phyloP scores from a whole-genome alignment of 2,113 vertebrate genomes.

The Gobiocypris rarus region DNA sequence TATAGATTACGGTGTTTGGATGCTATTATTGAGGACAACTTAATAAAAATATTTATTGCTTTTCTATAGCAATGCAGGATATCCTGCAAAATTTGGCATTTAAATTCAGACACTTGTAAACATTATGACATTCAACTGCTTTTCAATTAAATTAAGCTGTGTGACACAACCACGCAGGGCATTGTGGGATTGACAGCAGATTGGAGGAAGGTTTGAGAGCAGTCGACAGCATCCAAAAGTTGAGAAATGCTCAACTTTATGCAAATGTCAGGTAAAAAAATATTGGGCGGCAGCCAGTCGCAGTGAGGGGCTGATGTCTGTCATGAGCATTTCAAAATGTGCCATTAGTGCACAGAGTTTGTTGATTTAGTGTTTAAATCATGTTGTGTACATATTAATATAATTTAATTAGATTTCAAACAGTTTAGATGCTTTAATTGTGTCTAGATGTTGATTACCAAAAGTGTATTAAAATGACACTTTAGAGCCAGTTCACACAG shows the following conservation, averaged over 20 bases:
- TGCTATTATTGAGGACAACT: neutral
- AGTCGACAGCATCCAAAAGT: neutral
- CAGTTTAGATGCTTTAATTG: too few species aligned
- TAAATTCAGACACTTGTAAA: neutral
- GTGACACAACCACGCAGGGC: too few species aligned
- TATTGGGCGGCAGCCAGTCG: too few species aligned
- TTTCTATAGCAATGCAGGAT: neutral
- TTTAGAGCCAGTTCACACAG: too few species aligned
- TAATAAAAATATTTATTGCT: neutral
- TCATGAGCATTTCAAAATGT: neutral
- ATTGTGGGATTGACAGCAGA: too few species aligned
- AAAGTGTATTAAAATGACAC: too few species aligned
- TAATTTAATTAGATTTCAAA: too few species aligned
- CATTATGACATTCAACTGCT: neutral
- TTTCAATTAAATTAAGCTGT: neutral
- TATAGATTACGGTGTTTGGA: too few species aligned
- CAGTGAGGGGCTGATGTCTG: too few species aligned
- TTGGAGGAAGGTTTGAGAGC: too few species aligned
- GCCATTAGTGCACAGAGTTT: neutral
- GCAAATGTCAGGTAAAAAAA: too few species aligned
- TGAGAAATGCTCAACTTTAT: neutral
- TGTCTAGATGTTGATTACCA: too few species aligned
- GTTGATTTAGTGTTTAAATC: neutral
- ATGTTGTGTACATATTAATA: neutral
- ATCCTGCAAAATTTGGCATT: neutral